Conservation (phyloP, 1,140 invertebrate species). For the Achroia grisella region DNA sequence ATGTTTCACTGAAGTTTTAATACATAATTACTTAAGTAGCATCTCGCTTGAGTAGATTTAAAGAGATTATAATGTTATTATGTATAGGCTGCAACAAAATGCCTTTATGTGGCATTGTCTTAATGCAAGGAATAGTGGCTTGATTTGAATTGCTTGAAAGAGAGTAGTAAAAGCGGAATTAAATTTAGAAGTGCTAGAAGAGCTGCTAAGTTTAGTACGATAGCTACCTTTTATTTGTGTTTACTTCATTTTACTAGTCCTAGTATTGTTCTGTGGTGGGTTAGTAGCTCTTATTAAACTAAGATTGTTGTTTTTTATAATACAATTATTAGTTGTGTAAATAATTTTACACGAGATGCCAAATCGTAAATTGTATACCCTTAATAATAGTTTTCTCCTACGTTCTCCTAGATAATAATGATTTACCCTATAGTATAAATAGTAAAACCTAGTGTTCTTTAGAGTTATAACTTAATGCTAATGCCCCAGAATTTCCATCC, state of each 20-base stretch:
- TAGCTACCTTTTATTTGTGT: neutral
- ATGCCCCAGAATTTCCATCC: slow-evolving; percentile 75
- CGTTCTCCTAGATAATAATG: slow-evolving; percentile 30
- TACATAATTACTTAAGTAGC: too few species aligned
- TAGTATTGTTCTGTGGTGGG: neutral
- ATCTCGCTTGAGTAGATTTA: too few species aligned
- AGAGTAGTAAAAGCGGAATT: slow-evolving; percentile 1
- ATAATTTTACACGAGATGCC: slow-evolving; percentile 1
- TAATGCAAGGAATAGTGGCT: neutral
- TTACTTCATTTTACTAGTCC: neutral
- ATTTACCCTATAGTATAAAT: slow-evolving; percentile 39
- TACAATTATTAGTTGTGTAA: neutral
- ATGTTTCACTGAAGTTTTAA: too few species aligned
- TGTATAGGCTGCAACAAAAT: neutral
- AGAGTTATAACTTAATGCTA: slow-evolving; percentile 53
- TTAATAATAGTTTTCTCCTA: neutral
- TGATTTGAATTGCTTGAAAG: neutral
- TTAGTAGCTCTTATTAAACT: neutral
- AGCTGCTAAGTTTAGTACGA: neutral
- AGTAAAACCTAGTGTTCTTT: slow-evolving; percentile 45
- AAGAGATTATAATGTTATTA: too few species aligned
- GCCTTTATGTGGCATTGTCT: neutral
- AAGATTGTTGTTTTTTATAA: neutral
- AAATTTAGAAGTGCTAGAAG: slow-evolving; percentile 22
- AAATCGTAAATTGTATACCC: slow-evolving; percentile 2